Percentiles rank a stretch among this genome's conserved stretches.
Evolutionary conservation across 53 echinoderm and acorn worm genomes (phyloP).

Genomic region (Echinarachnius parma): DNA sequence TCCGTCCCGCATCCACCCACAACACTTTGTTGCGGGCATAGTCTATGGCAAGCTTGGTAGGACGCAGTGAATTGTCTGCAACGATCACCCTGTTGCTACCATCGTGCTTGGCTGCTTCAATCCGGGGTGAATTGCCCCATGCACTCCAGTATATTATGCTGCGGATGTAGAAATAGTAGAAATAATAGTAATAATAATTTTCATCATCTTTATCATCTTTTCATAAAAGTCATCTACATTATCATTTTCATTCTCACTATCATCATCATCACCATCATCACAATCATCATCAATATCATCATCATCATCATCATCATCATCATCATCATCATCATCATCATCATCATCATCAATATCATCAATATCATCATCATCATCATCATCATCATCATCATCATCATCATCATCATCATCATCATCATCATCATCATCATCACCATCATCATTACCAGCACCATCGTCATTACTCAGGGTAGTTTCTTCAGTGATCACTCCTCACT

Average conservation of each 20-base stretch:
- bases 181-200: too few relatives aligned
- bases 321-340: too few relatives aligned
- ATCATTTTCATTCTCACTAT: too few relatives aligned
- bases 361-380: not conserved
- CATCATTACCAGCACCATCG: not conserved
- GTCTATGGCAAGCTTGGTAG: conserved; percentile 39
- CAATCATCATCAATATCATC: too few relatives aligned
- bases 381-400: conserved; percentile 8
- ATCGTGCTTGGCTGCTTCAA: conserved; percentile 36
- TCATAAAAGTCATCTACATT: too few relatives aligned
- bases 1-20: conserved; percentile 31
- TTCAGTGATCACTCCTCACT: too few relatives aligned
- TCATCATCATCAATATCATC: too few relatives aligned
- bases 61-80: not conserved
- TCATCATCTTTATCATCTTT: too few relatives aligned
- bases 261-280: too few relatives aligned
- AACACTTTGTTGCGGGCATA: conserved; percentile 33
- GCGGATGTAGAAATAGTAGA: too few relatives aligned
- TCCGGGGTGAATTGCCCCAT: conserved; percentile 36
- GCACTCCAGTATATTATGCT: conserved; percentile 44
- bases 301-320: too few relatives aligned
- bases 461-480: too few relatives aligned
- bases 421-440: conserved; percentile 13
- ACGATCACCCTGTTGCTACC: conserved; percentile 31
- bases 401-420: conserved; percentile 15